Evolutionary conservation across 2,113 vertebrate genomes (phyloP), one percentile per base, ranked within the genome.

Genomic region (Pitta sordida): DNA sequence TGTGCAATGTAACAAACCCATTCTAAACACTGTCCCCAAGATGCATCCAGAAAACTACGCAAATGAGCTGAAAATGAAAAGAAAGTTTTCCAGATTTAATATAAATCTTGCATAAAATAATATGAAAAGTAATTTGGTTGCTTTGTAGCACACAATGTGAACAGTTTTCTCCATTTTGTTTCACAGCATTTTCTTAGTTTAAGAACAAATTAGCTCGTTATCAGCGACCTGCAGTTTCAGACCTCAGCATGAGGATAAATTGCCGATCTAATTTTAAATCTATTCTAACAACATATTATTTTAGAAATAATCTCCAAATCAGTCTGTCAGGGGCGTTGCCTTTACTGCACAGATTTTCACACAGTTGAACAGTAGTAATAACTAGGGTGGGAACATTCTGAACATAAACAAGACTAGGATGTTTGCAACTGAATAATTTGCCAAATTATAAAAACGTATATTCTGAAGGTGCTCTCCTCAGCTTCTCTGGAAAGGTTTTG

Each of bases 281-380:
- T 51, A 39, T 68, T 87, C 46, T 65, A 91, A 73, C 39, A 69
- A 32, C n/a, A 49, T 15, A 8, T 30, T 76, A 39, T 63, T 91
- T 64, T 62, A 67, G 75, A 91, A 89, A 76, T 49, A 52, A 73
- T 67, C 65, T 92, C 74, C 83, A 79, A 46, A 76, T 79, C 58
- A 83, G 51, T 19, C 37, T 39, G 63, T 37, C 70, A 36, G 4
- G 56, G 65, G 62, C 83, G 60, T 16, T 80, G 48, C 55, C 26
- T 60, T n/a, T 53, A 39, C 67, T 55, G 30, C 39, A 46, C 15
- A 34, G 43, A 83, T 69, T 73, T 93, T 69, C 44, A 89, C 41
- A 49, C 0, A 0, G 23, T 11, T 0, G 0, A 24, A 32, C 12
- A 27, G n/a, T 0, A 73, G 32, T 15, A 67, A 43, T n/a, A 73